Evolutionary conservation across 2,888 invertebrate species (phyloP).

Genomic region (Hydropsyche betteni): DNA sequence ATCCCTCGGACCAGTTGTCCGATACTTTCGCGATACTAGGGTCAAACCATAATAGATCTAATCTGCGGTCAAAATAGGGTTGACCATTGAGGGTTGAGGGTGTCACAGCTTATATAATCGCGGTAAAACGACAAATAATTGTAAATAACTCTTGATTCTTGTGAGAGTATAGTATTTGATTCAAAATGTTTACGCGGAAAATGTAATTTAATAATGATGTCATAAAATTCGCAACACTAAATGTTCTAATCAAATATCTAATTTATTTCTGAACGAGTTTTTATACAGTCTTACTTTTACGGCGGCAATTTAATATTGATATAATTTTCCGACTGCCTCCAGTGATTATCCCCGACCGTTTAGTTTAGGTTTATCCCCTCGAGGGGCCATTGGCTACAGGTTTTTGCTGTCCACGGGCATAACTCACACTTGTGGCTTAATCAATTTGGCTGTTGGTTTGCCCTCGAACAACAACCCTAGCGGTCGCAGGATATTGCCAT

Average conservation of each 20-base stretch:
- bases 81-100: constrained; percentile 35
- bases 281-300: too few species aligned
- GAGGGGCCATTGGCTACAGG: constrained; percentile 41
- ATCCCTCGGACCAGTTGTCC: constrained; percentile 28
- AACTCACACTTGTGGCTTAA: constrained; percentile 50
- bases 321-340: neutral
- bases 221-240: too few species aligned
- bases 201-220: too few species aligned
- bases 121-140: neutral
- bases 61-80: constrained; percentile 44
- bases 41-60: constrained; percentile 42
- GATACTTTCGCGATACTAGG: constrained; percentile 34
- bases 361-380: constrained; percentile 3
- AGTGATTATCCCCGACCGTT: constrained; percentile 12
- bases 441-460: constrained; percentile 41
- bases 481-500: constrained; percentile 39
- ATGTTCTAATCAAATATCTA: too few species aligned
- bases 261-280: too few species aligned
- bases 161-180: neutral
- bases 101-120: neutral
- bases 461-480: constrained; percentile 15
- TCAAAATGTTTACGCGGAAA: too few species aligned
- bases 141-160: neutral
- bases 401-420: constrained; percentile 44
- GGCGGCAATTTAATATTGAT: too few species aligned